phyloP scores from a whole-genome alignment of 2,113 vertebrate species.

The Sapayoa aenigma region DNA sequence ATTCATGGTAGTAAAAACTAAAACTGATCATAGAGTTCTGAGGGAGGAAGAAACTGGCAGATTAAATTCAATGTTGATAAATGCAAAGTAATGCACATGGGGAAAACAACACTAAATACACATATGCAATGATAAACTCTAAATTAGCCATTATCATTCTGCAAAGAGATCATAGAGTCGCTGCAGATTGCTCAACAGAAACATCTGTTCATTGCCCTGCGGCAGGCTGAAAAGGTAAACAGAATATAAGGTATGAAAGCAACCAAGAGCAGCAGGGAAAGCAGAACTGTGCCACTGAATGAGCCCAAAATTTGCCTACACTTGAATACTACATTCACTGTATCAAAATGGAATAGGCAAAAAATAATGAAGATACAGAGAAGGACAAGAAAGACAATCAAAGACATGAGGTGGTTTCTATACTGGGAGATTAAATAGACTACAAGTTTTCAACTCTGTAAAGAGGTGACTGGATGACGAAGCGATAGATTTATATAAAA shows the following conservation, averaged over 20 bases:
- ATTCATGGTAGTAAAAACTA: slow-evolving; percentile 14
- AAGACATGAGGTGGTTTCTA: neutral
- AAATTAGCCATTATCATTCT: slow-evolving; percentile 64
- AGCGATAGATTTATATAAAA: neutral
- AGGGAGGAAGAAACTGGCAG: slow-evolving; percentile 38
- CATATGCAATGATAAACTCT: slow-evolving; percentile 49
- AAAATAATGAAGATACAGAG: neutral
- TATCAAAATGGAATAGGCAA: neutral
- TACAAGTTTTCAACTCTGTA: neutral
- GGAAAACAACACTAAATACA: slow-evolving; percentile 62
- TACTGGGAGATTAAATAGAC: neutral
- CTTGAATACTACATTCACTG: neutral
- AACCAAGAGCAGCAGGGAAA: neutral
- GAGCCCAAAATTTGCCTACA: neutral
- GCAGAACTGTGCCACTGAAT: neutral
- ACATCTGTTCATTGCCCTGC: slow-evolving; percentile 45
- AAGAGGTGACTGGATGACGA: neutral
- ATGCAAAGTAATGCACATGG: slow-evolving; percentile 42
- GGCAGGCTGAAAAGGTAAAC: slow-evolving; percentile 50
- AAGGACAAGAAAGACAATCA: neutral
- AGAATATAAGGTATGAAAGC: neutral
- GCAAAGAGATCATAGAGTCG: slow-evolving; percentile 33
- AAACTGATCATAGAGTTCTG: slow-evolving; percentile 30
- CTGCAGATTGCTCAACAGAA: slow-evolving; percentile 47
- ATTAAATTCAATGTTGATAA: slow-evolving; percentile 58